phyloP scores from a whole-genome alignment of 2,888 invertebrate genomes.

The Molanna angustata region DNA sequence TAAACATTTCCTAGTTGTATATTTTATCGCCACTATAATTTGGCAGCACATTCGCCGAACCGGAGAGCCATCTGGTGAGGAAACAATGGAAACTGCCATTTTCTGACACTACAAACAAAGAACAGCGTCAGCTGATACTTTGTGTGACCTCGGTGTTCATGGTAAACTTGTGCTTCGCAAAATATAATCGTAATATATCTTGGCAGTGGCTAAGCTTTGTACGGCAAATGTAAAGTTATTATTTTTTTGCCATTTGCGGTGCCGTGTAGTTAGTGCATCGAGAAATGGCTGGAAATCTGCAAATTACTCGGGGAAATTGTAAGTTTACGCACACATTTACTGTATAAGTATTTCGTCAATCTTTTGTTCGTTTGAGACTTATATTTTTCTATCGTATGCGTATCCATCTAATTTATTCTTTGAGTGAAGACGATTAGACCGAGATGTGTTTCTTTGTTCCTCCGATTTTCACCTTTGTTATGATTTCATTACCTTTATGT shows the following conservation, averaged over 20 bases:
- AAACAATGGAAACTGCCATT: not conserved
- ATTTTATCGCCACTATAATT: constrained; percentile 5
- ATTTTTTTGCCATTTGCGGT: constrained; percentile 21
- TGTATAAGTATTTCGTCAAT: constrained; percentile 12
- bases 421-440: constrained; percentile 1
- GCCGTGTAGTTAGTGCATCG: constrained; percentile 26
- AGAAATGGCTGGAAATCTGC: constrained; percentile 27
- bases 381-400: constrained; percentile 4
- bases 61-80: constrained; percentile 17
- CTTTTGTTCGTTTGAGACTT: constrained; percentile 20
- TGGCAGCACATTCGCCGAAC: constrained; percentile 14
- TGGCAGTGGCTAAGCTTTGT: constrained; percentile 18
- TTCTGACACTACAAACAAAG: constrained; percentile 25
- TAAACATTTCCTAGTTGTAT: constrained; percentile 10
- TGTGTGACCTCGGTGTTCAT: constrained; percentile 13
- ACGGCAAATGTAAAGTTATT: constrained; percentile 12
- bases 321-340: constrained; percentile 8
- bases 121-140: constrained; percentile 24
- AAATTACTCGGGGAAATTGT: constrained; percentile 22
- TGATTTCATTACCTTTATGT: constrained; percentile 18
- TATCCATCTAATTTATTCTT: constrained; percentile 9
- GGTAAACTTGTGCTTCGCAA: constrained; percentile 26
- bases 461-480: constrained; percentile 23
- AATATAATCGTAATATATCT: constrained; percentile 22
- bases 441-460: constrained; percentile 21